Evolutionary conservation across 1,140 invertebrate species (phyloP), one percentile per base, ranked within the genome.

Genomic region (Macrotrachela quadricornifera): DNA sequence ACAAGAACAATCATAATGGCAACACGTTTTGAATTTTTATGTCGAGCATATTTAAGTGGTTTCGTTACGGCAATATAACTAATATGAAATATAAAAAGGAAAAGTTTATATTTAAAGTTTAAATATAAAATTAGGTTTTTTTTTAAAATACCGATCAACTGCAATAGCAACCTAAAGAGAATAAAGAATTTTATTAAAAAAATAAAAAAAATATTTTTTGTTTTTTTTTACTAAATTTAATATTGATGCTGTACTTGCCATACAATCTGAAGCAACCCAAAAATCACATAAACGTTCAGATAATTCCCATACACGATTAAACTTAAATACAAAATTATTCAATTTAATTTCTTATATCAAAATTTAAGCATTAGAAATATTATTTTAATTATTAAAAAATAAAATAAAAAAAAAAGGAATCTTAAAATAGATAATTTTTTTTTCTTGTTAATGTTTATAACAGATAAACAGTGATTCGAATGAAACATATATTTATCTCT

Each of bases 1-100:
- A 92, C 88, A 55, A 95, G 71, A n/a, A 80, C 78, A 62, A 99
- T 91, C 59, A 87, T 96, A 64, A 91, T 69, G 77, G 84, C 85
- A 40, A 94, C 87, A 56, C 92, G 77, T 55, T 80, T 78, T 70
- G 86, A 90, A 74, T 88, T 94, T 74, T 92, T 91, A 75, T 95
- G 90, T 65, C 92, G 91, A 46, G 88, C 85, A 74, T 97, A 99
- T 71, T 92, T 92, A 67, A 97, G 92, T 61, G 92, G 92, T 68
- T 90, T 83, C 18, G 88, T 95, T 51, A 99, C 90, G 51, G 92
- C 92, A 61, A 96, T 95, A 72, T 91, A 99, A 75, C 91, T 92
- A 76, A 42, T 71, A 72, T 49, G 57, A 40, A 41, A 50, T 18
- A 38, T 39, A 3, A 30, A 15, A 15, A 47, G 9, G 17, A 21